Percentiles rank a stretch among this genome's conserved stretches.
Conservation (phyloP, 2,888 invertebrate genomes). For the Orthosia cruda region DNA sequence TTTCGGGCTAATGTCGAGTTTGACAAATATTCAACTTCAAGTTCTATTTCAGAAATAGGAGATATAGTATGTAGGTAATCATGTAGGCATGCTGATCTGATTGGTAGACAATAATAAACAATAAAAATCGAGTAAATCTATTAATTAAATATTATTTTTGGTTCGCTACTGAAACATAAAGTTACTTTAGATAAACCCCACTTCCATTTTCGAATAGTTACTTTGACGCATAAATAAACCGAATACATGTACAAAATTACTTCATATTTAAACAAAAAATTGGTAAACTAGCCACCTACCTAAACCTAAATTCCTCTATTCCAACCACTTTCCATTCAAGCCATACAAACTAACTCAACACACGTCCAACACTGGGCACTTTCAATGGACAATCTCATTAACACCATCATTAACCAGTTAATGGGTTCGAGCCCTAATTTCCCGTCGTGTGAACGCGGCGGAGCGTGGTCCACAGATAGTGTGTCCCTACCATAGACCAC, state of each 20-base stretch:
- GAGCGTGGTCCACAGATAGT: conserved; percentile 60
- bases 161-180: neutral
- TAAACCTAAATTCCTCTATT: conserved; percentile 21
- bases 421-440: conserved; percentile 64
- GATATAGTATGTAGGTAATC: no score
- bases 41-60: no score
- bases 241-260: neutral
- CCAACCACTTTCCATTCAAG: conserved; percentile 4
- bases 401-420: conserved; percentile 63
- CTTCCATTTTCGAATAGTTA: no score
- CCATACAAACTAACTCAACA: conserved; percentile 23
- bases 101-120: neutral
- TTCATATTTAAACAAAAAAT: neutral
- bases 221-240: neutral
- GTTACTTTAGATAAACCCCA: no score
- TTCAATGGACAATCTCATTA: conserved; percentile 65
- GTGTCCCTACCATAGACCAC: conserved; percentile 28
- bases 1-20: neutral
- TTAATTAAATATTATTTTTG: no score
- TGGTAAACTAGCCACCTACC: neutral
- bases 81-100: neutral
- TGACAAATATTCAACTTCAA: no score
- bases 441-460: conserved; percentile 49
- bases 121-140: no score
- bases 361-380: conserved; percentile 20